phyloP scores from a whole-genome alignment of 2,888 invertebrate genomes.

The Aquatica leii region DNA sequence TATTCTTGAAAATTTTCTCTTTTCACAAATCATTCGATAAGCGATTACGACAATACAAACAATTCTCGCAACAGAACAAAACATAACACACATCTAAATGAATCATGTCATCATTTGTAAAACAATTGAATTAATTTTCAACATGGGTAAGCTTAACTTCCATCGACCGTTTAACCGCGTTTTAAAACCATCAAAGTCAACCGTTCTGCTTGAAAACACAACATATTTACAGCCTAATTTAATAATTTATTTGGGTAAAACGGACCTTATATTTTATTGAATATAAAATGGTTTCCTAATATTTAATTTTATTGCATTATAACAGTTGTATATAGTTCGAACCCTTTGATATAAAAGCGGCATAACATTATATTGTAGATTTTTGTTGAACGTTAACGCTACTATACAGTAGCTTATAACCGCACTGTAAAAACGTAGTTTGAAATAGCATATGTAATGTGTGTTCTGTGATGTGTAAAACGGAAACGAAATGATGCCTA shows the following conservation, averaged over 20 bases:
- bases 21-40: not conserved
- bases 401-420: slow-evolving; percentile 51
- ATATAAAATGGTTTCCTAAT: slow-evolving; percentile 49
- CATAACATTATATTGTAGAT: not conserved
- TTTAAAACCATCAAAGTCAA: slow-evolving; percentile 46
- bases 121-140: slow-evolving; percentile 62
- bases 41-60: slow-evolving; percentile 19
- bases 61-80: slow-evolving; percentile 20
- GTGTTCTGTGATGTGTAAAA: slow-evolving; percentile 61
- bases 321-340: slow-evolving; percentile 50
- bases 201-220: slow-evolving; percentile 47
- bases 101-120: slow-evolving; percentile 60
- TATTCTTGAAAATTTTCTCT: no score
- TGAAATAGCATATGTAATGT: slow-evolving; percentile 57
- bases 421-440: slow-evolving; percentile 51
- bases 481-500: slow-evolving; percentile 60
- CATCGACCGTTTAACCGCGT: slow-evolving; percentile 54
- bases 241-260: slow-evolving; percentile 51
- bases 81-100: slow-evolving; percentile 49
- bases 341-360: slow-evolving; percentile 24
- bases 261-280: slow-evolving; percentile 49
- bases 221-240: slow-evolving; percentile 56
- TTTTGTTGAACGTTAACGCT: slow-evolving; percentile 18
- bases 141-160: slow-evolving; percentile 58
- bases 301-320: slow-evolving; percentile 55